phyloP scores from a whole-genome alignment of 2,888 invertebrate genomes.

The Strigamia transsilvanica region DNA sequence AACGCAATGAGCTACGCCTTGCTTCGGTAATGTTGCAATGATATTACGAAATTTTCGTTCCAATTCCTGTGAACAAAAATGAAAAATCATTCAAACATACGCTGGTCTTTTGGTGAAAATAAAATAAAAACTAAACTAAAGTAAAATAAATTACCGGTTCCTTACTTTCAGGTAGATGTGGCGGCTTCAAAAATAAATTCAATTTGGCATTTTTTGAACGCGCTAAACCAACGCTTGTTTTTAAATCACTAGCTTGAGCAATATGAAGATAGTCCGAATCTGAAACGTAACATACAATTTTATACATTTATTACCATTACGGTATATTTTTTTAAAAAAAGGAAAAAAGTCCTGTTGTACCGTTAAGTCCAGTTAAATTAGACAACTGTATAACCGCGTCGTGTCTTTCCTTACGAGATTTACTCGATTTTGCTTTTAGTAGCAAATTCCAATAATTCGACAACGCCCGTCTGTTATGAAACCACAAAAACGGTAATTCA shows the following conservation, averaged over 20 bases:
- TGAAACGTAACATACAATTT: conserved; percentile 59
- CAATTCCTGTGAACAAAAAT: conserved; percentile 24
- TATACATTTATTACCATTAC: neutral
- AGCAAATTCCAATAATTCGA: neutral
- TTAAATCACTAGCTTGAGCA: conserved; percentile 80
- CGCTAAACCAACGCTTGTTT: conserved; percentile 80
- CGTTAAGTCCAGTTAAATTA: neutral
- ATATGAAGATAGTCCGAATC: conserved; percentile 74
- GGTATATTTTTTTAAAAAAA: too few species aligned
- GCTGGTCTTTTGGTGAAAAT: neutral
- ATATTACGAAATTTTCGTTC: conserved; percentile 65
- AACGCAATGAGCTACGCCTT: conserved; percentile 66
- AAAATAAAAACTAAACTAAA: neutral
- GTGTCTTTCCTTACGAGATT: neutral
- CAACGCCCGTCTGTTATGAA: neutral
- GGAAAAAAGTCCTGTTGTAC: neutral
- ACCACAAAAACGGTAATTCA: neutral
- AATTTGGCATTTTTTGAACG: conserved; percentile 75
- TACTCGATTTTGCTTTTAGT: neutral
- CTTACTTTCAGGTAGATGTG: conserved; percentile 56
- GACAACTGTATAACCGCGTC: neutral
- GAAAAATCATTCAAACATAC: neutral
- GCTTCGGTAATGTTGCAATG: conserved; percentile 64
- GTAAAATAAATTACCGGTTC: conserved; percentile 50
- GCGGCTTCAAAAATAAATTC: conserved; percentile 77